These are phyloP conservation scores for Holothuria leucospilota DNA, from an alignment of 53 echinoderm and acorn worm species.

Conservation along the genomic window DNA sequence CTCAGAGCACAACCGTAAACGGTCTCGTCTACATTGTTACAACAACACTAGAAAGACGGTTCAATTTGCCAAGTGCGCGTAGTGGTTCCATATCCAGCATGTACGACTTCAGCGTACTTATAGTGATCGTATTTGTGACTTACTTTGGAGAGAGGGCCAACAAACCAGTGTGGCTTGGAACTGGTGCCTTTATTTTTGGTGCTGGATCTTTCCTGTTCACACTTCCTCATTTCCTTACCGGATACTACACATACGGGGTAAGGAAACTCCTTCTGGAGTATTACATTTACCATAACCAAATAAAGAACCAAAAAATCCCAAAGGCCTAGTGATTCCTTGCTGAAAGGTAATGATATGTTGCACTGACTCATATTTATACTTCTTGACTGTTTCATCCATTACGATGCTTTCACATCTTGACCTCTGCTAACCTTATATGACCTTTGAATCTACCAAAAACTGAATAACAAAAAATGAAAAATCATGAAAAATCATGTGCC, in stretches of 20 bases:
- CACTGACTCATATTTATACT: too few species aligned
- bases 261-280: background rate
- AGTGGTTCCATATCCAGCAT: slow-evolving; percentile 96
- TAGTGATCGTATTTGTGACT: slow-evolving; percentile 93
- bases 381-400: too few species aligned
- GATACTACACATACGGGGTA: slow-evolving; percentile 69
- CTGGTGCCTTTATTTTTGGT: slow-evolving; percentile 79
- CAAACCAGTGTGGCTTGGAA: slow-evolving; percentile 87
- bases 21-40: slow-evolving; percentile 89
- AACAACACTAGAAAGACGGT: slow-evolving; percentile 91
- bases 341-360: too few species aligned
- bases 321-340: too few species aligned
- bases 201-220: slow-evolving; percentile 81
- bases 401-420: too few species aligned
- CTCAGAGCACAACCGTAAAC: slow-evolving; percentile 93
- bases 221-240: slow-evolving; percentile 80
- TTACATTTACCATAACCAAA: too few species aligned
- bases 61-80: slow-evolving; percentile 80
- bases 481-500: too few species aligned
- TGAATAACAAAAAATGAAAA: too few species aligned
- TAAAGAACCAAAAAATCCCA: too few species aligned
- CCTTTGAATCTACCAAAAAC: too few species aligned
- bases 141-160: slow-evolving; percentile 93
- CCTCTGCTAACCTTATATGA: too few species aligned
- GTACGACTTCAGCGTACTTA: slow-evolving; percentile 90